phyloP scores from a whole-genome alignment of 2,888 invertebrate genomes.

The Acanthococcus lagerstroemiae region DNA sequence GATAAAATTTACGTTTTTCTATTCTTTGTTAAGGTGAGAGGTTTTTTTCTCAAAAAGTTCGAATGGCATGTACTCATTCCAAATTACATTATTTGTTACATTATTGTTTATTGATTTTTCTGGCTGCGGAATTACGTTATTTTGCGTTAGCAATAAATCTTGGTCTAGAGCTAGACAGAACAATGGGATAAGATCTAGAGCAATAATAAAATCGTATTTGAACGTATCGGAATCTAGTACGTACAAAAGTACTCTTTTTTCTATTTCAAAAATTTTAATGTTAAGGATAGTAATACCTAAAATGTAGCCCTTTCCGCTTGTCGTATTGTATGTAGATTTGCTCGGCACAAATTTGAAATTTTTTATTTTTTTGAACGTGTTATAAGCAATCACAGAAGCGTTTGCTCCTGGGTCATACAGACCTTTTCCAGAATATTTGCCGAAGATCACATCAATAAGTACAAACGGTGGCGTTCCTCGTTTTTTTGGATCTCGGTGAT shows the following conservation, averaged over 20 bases:
- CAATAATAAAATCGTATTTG: not conserved
- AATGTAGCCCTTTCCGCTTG: not conserved
- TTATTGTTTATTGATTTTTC: not conserved
- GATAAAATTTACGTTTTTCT: not conserved
- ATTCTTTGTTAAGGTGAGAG: not conserved
- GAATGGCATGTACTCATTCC: too few relatives aligned
- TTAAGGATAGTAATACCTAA: not conserved
- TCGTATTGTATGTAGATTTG: not conserved
- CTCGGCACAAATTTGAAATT: not conserved
- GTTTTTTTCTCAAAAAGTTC: not conserved
- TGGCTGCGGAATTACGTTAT: not conserved
- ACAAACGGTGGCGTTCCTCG: not conserved
- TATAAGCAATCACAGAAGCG: not conserved
- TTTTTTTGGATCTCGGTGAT: not conserved
- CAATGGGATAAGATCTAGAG: not conserved
- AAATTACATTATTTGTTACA: not conserved
- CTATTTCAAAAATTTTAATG: not conserved
- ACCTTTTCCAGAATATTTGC: too few relatives aligned
- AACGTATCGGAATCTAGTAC: not conserved
- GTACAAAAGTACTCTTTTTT: not conserved
- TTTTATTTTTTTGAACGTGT: not conserved
- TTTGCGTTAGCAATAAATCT: not conserved
- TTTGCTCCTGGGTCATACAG: not conserved
- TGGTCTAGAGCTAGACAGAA: not conserved
- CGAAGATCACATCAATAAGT: too few relatives aligned